Percentiles rank a stretch among this genome's conserved stretches.
These are phyloP conservation scores for Kryptolebias marmoratus DNA, from an alignment of 2,113 vertebrate species.

Conservation along the genomic window DNA sequence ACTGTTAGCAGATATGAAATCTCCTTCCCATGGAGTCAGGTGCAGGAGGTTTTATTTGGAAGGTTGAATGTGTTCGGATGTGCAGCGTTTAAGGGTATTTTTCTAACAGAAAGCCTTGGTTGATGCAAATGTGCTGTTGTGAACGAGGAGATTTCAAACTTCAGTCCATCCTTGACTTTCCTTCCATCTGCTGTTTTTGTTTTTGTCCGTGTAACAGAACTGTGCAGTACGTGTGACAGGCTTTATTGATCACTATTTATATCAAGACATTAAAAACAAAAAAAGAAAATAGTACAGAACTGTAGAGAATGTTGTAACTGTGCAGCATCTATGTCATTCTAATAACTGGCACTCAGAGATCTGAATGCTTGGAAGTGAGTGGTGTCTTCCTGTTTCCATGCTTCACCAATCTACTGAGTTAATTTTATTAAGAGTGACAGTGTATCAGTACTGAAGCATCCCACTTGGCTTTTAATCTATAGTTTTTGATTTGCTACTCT, in stretches of 20 bases:
- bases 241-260: background rate
- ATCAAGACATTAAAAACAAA: background rate
- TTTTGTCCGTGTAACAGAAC: conserved; percentile 8
- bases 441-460: no score
- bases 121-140: background rate
- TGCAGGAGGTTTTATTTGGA: conserved; percentile 12
- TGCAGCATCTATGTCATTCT: background rate
- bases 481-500: no score
- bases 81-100: conserved; percentile 1
- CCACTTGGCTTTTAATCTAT: no score
- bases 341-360: background rate
- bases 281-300: background rate
- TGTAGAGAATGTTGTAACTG: background rate
- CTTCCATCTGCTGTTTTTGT: background rate
- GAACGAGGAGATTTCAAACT: background rate
- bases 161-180: background rate
- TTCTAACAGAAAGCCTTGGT: background rate
- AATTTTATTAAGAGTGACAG: no score
- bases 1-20: conserved; percentile 46
- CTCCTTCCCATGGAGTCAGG: conserved; percentile 19
- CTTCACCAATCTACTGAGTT: background rate
- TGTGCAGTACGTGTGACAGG: background rate
- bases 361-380: background rate
- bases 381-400: background rate
- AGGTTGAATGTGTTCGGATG: conserved; percentile 13